Percentiles rank a stretch among this genome's conserved stretches.
These are phyloP conservation scores for Pachydiplax longipennis DNA, from an alignment of 2,888 invertebrate species.

Conservation along the genomic window DNA sequence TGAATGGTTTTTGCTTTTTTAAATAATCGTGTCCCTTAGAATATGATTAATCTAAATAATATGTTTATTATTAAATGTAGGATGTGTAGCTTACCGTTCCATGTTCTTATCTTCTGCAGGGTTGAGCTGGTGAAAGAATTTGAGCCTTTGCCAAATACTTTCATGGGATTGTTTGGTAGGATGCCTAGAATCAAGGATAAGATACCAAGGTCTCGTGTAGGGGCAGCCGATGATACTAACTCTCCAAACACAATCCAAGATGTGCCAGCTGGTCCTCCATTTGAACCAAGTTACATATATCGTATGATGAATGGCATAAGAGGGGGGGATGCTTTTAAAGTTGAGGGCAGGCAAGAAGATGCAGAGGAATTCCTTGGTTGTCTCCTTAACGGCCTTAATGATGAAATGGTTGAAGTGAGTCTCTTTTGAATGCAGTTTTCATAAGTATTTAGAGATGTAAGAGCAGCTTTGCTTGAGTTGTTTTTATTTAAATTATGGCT, in stretches of 20 bases:
- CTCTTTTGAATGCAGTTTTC: constrained; percentile 46
- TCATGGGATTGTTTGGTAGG: constrained; percentile 58
- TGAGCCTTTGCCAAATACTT: constrained; percentile 66
- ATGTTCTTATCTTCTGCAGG: constrained; percentile 60
- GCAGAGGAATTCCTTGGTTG: constrained; percentile 96
- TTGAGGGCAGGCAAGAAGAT: constrained; percentile 94
- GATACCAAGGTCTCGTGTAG: constrained; percentile 52
- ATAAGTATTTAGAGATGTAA: not conserved
- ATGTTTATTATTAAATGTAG: too few species aligned
- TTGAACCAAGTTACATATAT: constrained; percentile 89
- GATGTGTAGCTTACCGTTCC: too few species aligned
- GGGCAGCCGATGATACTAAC: not conserved
- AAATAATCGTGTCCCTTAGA: too few species aligned
- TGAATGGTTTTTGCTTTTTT: too few species aligned
- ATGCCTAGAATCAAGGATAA: constrained; percentile 59
- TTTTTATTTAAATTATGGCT: not conserved
- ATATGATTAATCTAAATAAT: too few species aligned
- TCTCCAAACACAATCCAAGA: constrained; percentile 56
- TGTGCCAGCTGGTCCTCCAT: constrained; percentile 75
- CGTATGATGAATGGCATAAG: constrained; percentile 81
- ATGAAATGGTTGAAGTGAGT: constrained; percentile 91
- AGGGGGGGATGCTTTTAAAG: constrained; percentile 66
- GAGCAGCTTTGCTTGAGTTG: not conserved
- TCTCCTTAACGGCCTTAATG: constrained; percentile 91
- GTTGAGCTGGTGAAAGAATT: constrained; percentile 83